A percentile compares a stretch with the other conserved stretches of the same genome.
Evolutionary conservation across 2,797 vertebrate species (phyloP).

Genomic region (Channa striata): DNA sequence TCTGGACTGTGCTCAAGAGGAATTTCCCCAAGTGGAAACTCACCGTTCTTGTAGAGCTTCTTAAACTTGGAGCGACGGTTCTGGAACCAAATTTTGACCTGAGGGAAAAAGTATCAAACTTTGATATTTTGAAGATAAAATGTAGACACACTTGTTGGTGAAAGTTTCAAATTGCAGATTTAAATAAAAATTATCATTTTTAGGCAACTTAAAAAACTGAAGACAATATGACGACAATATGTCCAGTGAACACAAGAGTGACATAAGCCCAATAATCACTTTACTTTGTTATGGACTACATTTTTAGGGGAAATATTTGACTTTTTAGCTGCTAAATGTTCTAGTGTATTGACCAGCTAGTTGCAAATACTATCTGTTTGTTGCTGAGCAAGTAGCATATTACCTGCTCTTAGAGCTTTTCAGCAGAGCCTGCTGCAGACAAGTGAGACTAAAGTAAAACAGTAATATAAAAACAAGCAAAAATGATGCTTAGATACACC

Average conservation of each 20-base stretch:
- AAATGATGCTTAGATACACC: background rate
- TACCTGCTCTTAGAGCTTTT: background rate
- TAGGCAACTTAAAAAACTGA: background rate
- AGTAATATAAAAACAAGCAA: background rate
- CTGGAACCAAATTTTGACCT: conserved; percentile 98
- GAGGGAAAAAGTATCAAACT: conserved; percentile 17
- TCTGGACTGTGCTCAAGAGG: conserved; percentile 92
- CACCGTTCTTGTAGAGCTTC: conserved; percentile 94
- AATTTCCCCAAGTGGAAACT: conserved; percentile 86
- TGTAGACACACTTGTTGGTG: too few species aligned
- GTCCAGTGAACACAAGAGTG: background rate
- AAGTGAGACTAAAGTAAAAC: background rate
- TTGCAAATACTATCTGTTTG: too few species aligned
- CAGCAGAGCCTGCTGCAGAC: background rate
- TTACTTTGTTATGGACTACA: too few species aligned
- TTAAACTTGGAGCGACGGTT: conserved; percentile 96
- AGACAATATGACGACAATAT: background rate
- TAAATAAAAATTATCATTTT: too few species aligned
- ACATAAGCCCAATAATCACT: background rate
- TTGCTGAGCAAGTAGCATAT: too few species aligned
- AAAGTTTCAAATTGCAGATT: background rate
- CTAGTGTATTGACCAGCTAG: too few species aligned
- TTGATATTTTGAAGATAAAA: background rate
- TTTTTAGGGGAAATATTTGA: too few species aligned
- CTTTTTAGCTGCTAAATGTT: too few species aligned